Evolutionary conservation across 2,113 vertebrate genomes (phyloP).

Genomic region (Elachura formosa): DNA sequence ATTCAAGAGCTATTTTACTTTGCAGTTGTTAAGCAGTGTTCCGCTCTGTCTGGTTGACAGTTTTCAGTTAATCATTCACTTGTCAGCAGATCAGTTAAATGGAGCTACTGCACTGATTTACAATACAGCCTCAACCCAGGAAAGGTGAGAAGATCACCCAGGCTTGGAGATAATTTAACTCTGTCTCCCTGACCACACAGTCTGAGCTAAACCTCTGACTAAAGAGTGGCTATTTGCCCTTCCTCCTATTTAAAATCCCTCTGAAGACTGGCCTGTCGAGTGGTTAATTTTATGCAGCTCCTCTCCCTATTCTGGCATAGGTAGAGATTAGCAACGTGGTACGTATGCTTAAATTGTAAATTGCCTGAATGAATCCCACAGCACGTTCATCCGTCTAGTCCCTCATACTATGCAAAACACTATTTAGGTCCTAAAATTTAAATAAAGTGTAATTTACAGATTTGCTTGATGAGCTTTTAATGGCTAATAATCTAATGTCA

Average conservation of each 20-base stretch:
- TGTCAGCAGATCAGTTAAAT: background rate
- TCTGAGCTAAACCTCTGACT: background rate
- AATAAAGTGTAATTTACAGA: background rate
- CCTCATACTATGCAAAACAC: background rate
- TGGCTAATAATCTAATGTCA: background rate
- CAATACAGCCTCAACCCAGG: background rate
- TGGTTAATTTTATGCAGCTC: background rate
- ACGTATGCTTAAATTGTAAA: background rate
- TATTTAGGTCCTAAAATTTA: background rate
- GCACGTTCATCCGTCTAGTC: background rate
- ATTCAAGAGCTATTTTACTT: background rate
- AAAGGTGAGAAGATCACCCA: background rate
- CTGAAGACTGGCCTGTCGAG: background rate
- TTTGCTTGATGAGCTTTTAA: background rate
- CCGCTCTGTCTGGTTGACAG: background rate
- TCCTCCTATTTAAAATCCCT: background rate
- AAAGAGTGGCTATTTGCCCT: background rate
- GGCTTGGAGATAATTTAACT: background rate
- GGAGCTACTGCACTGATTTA: background rate
- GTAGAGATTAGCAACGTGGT: background rate
- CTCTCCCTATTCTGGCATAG: background rate
- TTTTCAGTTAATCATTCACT: conserved; percentile 42
- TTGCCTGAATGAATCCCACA: background rate
- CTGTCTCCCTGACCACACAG: background rate
- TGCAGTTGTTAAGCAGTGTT: background rate